These are phyloP conservation scores for Drosophila aff. DNA, from an alignment of 1,140 invertebrate species.

Conservation along the genomic window DNA sequence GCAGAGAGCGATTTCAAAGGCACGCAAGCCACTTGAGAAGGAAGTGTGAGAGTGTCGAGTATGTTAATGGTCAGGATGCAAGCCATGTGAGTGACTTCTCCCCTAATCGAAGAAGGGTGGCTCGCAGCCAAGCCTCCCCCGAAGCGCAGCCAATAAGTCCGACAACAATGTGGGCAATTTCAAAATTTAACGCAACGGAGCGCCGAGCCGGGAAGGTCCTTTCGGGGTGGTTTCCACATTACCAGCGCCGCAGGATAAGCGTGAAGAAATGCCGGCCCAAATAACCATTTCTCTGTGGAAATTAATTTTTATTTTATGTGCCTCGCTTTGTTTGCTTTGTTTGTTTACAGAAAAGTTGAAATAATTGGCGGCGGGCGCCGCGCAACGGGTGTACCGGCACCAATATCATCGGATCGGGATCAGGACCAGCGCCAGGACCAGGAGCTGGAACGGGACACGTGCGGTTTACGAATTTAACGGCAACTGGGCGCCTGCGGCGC, in stretches of 20 bases:
- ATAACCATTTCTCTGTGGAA: constrained; percentile 76
- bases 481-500: constrained; percentile 24
- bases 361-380: constrained; percentile 69
- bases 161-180: constrained; percentile 69
- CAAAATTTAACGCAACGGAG: constrained; percentile 51
- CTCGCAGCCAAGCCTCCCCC: constrained; percentile 42
- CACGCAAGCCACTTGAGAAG: constrained; percentile 49
- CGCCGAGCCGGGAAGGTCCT: constrained; percentile 1
- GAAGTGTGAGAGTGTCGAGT: constrained; percentile 67
- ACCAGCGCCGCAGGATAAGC: constrained; percentile 24
- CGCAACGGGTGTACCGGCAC: constrained; percentile 18
- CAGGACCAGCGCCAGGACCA: constrained; percentile 8
- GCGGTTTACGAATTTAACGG: constrained; percentile 22
- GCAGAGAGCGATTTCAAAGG: constrained; percentile 54
- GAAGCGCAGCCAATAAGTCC: constrained; percentile 64
- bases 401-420: constrained; percentile 19
- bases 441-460: constrained; percentile 23
- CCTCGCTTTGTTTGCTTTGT: constrained; percentile 51
- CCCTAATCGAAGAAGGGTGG: constrained; percentile 16
- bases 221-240: constrained; percentile 61
- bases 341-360: constrained; percentile 77
- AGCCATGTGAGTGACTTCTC: constrained; percentile 64
- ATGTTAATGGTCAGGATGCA: constrained; percentile 72
- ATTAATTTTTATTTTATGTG: constrained; percentile 83
- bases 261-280: constrained; percentile 69